phyloP scores from a whole-genome alignment of 2,888 invertebrate genomes.

The Heliconius hortense region DNA sequence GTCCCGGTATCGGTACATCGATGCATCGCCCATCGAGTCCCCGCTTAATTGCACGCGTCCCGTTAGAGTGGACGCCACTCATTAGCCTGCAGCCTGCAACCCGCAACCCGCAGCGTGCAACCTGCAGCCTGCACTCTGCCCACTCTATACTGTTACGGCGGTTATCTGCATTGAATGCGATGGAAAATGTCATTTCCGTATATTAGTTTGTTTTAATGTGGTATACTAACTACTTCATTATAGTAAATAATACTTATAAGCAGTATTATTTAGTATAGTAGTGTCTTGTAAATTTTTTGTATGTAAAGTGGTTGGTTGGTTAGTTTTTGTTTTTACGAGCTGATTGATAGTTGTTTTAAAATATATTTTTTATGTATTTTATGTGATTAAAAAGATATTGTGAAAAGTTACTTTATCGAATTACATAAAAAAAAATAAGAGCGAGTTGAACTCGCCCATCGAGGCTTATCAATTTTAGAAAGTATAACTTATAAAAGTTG shows the following conservation, averaged over 20 bases:
- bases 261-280: neutral
- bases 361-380: too few relatives aligned
- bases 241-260: neutral
- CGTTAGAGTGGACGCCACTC: conserved; percentile 42
- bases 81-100: conserved; percentile 34
- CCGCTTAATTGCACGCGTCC: conserved; percentile 53
- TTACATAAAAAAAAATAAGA: too few relatives aligned
- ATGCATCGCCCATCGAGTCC: conserved; percentile 42
- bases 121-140: neutral
- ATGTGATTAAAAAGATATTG: too few relatives aligned
- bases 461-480: too few relatives aligned
- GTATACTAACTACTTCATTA: neutral
- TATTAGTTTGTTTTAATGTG: neutral
- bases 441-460: too few relatives aligned
- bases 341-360: too few relatives aligned
- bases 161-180: conserved; percentile 8
- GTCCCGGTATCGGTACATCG: conserved; percentile 44
- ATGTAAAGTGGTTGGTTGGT: neutral
- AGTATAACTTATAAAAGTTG: too few relatives aligned
- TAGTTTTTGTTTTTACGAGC: too few relatives aligned
- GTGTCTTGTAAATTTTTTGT: neutral
- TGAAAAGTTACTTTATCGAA: too few relatives aligned
- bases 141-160: neutral
- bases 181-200: conserved; percentile 17
- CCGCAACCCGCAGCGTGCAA: neutral